Conservation (phyloP, 2,113 vertebrate species). For the Atractosteus spatula region DNA sequence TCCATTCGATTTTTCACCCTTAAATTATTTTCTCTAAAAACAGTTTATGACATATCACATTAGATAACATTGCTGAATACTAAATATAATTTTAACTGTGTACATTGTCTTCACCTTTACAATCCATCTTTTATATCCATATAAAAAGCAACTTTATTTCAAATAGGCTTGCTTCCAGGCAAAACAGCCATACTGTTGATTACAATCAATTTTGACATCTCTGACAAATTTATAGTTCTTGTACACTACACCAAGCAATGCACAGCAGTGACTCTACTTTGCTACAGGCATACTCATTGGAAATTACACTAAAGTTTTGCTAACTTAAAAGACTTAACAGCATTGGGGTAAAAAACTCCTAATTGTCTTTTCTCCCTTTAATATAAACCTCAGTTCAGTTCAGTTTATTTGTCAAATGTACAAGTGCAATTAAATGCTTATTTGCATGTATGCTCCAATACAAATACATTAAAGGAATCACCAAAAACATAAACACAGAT, state of each 20-base stretch:
- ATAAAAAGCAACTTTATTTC: slow-evolving; percentile 56
- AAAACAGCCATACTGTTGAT: slow-evolving; percentile 56
- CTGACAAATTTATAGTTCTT: slow-evolving; percentile 70
- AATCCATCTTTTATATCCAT: slow-evolving; percentile 65
- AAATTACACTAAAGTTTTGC: slow-evolving; percentile 34
- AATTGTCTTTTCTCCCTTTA: too few species aligned
- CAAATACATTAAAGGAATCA: too few species aligned
- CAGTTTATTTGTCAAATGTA: too few species aligned
- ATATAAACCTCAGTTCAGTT: too few species aligned
- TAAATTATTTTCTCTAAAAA: slow-evolving; percentile 1
- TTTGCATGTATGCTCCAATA: too few species aligned
- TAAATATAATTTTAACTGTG: slow-evolving; percentile 32
- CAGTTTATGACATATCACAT: slow-evolving; percentile 11
- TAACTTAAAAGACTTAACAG: too few species aligned
- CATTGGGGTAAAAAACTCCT: too few species aligned
- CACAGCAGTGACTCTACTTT: slow-evolving; percentile 58
- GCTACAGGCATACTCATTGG: slow-evolving; percentile 54
- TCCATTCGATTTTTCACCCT: slow-evolving; percentile 21
- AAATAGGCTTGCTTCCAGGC: slow-evolving; percentile 66
- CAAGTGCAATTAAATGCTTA: too few species aligned
- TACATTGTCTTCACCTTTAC: slow-evolving; percentile 52
- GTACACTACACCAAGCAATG: slow-evolving; percentile 48
- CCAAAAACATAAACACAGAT: too few species aligned
- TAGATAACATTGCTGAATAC: slow-evolving; percentile 30
- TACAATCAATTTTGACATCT: slow-evolving; percentile 67